Evolutionary conservation across 2,113 vertebrate species (phyloP).

Genomic region (Spheniscus mendiculus): DNA sequence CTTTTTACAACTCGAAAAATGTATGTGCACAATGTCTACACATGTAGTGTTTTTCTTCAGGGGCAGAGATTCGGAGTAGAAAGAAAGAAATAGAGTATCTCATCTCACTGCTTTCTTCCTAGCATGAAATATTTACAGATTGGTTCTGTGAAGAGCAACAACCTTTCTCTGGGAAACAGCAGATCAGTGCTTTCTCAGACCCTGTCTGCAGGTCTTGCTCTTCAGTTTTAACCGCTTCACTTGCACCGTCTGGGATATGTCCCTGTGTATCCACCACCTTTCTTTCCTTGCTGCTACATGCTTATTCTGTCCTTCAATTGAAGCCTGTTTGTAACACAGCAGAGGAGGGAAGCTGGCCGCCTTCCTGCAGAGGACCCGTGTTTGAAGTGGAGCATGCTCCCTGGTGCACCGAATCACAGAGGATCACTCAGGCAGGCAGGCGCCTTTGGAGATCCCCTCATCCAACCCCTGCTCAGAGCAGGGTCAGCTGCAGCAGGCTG

Average conservation of each 20-base stretch:
- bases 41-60: neutral
- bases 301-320: fast-evolving
- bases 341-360: neutral
- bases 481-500: neutral
- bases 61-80: neutral
- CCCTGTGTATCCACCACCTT: neutral
- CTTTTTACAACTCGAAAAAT: conserved; percentile 7
- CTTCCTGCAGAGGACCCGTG: fast-evolving
- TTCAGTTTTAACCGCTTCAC: neutral
- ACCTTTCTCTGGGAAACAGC: neutral
- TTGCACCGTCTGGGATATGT: neutral
- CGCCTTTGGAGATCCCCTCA: fast-evolving
- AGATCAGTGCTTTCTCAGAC: neutral
- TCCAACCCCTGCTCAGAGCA: neutral
- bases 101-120: neutral
- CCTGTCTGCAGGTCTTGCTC: neutral
- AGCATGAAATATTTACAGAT: neutral
- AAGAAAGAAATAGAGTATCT: neutral
- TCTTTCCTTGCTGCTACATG: neutral
- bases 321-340: fast-evolving
- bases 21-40: neutral
- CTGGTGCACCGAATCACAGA: neutral
- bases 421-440: neutral
- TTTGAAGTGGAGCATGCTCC: neutral
- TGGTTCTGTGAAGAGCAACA: neutral